phyloP scores from a whole-genome alignment of 2,888 invertebrate species.

The Troides aeacus region DNA sequence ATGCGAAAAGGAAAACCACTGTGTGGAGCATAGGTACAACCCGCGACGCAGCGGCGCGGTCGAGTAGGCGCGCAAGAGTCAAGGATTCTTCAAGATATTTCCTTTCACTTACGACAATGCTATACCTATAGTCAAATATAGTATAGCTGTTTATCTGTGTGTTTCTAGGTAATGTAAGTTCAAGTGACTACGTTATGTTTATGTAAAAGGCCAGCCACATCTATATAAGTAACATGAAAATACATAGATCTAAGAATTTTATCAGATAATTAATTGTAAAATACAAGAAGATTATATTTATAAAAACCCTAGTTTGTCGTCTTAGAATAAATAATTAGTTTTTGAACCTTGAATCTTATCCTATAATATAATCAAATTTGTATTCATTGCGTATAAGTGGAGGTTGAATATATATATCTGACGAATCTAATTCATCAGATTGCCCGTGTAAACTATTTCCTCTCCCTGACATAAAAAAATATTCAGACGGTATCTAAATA shows the following conservation, averaged over 20 bases:
- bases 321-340: background rate
- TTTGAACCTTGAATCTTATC: background rate
- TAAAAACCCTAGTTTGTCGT: background rate
- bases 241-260: conserved; percentile 14
- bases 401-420: background rate
- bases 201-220: conserved; percentile 25
- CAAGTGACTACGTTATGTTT: conserved; percentile 26
- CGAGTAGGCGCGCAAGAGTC: conserved; percentile 72
- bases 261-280: conserved; percentile 26
- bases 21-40: conserved; percentile 37
- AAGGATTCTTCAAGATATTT: conserved; percentile 78
- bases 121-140: conserved; percentile 40
- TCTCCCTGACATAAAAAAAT: too few species aligned
- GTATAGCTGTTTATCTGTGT: conserved; percentile 36
- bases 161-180: conserved; percentile 35
- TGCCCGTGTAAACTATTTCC: too few species aligned
- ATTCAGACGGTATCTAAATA: too few species aligned
- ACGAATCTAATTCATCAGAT: too few species aligned
- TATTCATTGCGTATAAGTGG: background rate
- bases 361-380: background rate
- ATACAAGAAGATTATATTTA: background rate
- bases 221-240: conserved; percentile 16
- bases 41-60: conserved; percentile 38
- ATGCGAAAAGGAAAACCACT: conserved; percentile 36
- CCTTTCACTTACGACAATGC: conserved; percentile 79